A percentile compares a stretch with the other conserved stretches of the same genome.
Conservation (phyloP, 2,113 vertebrate species). For the Coregonus clupeaformis region DNA sequence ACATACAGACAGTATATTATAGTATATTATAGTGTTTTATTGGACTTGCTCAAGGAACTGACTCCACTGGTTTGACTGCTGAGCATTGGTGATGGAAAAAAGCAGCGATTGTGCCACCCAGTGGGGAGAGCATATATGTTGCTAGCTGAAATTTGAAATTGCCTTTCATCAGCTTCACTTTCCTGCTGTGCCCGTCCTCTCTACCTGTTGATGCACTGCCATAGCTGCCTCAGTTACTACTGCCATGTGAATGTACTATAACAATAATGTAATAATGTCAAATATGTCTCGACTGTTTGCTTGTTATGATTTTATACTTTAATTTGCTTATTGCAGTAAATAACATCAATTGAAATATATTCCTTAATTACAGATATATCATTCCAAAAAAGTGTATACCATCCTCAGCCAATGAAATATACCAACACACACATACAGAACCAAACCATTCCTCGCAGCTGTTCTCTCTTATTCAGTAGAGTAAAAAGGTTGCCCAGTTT, state of each 20-base stretch:
- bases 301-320: not conserved
- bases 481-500: not conserved
- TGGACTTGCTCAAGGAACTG: not conserved
- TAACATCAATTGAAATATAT: too few relatives aligned
- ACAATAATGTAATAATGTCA: not conserved
- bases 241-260: not conserved
- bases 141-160: not conserved
- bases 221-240: not conserved
- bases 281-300: not conserved
- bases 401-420: too few relatives aligned
- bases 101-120: conserved; percentile 34
- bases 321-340: too few relatives aligned
- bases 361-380: too few relatives aligned
- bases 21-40: too few relatives aligned
- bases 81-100: not conserved
- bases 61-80: not conserved
- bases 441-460: too few relatives aligned
- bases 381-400: too few relatives aligned
- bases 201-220: not conserved
- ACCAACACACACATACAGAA: too few relatives aligned
- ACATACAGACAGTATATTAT: too few relatives aligned
- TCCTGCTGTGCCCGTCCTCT: not conserved
- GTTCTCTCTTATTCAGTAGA: not conserved
- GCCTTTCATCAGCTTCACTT: too few relatives aligned
- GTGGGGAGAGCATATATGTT: conserved; percentile 26